phyloP scores from a whole-genome alignment of 1,140 invertebrate genomes.

The Vollenhovia emeryi region DNA sequence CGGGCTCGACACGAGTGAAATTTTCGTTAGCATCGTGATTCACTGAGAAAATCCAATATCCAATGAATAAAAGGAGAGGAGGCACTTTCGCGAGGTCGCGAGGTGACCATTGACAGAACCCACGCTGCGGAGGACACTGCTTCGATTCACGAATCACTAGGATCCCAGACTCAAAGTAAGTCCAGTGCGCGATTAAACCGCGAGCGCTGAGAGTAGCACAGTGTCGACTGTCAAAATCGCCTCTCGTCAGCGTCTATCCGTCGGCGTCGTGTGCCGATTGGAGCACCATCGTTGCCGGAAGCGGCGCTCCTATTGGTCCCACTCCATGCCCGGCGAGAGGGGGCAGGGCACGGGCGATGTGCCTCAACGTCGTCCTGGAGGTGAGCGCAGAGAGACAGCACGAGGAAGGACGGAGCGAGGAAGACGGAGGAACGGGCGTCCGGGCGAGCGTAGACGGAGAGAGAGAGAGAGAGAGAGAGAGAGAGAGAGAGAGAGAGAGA shows the following conservation, averaged over 20 bases:
- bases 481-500: conserved; percentile 27
- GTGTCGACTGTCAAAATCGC: conserved; percentile 72
- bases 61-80: background rate
- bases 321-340: conserved; percentile 45
- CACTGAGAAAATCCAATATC: background rate
- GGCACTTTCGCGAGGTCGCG: conserved; percentile 23
- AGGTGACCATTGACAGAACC: background rate
- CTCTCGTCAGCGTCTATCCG: conserved; percentile 69
- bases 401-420: conserved; percentile 63
- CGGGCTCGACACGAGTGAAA: background rate
- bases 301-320: conserved; percentile 70
- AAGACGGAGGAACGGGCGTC: background rate
- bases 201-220: conserved; percentile 56
- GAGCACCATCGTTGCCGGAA: conserved; percentile 72
- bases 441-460: background rate
- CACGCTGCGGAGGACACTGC: conserved; percentile 11
- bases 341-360: conserved; percentile 62
- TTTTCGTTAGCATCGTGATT: background rate
- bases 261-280: conserved; percentile 68
- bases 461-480: conserved; percentile 1
- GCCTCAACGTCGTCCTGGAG: conserved; percentile 63
- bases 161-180: conserved; percentile 8
- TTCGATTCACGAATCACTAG: conserved; percentile 14
- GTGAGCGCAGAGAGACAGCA: conserved; percentile 59
- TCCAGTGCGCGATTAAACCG: conserved; percentile 42